These are phyloP conservation scores for Gnathonemus longibarbis DNA, from an alignment of 2,113 vertebrate species.

Conservation along the genomic window DNA sequence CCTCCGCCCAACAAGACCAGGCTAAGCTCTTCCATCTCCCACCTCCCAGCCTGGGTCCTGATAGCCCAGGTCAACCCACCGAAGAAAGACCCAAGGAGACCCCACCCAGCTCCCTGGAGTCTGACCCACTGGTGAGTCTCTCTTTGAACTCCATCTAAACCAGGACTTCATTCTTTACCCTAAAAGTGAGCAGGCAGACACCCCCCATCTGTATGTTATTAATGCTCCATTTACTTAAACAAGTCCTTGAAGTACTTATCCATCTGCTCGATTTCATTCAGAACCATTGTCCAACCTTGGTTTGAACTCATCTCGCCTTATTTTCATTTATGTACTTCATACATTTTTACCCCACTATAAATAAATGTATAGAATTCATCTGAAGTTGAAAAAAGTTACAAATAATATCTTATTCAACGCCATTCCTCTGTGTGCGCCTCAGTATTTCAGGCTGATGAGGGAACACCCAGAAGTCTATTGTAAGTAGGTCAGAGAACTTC, in stretches of 20 bases:
- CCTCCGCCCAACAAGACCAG: conserved; percentile 90
- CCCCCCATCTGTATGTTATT: neutral
- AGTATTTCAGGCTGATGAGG: neutral
- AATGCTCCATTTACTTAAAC: neutral
- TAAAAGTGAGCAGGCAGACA: neutral
- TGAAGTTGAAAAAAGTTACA: neutral
- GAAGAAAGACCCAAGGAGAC: conserved; percentile 85
- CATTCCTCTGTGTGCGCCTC: neutral
- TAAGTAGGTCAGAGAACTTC: neutral
- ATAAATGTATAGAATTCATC: neutral
- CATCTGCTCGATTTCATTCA: neutral
- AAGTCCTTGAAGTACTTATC: neutral
- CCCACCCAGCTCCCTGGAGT: conserved; percentile 82
- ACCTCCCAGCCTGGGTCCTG: conserved; percentile 75
- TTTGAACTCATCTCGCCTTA: neutral
- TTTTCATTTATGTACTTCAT: neutral
- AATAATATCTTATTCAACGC: neutral
- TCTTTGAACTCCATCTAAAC: neutral
- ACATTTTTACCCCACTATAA: neutral
- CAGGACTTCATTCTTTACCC: neutral
- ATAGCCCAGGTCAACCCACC: conserved; percentile 68
- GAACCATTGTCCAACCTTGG: neutral
- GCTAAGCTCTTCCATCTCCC: conserved; percentile 92
- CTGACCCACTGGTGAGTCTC: conserved; percentile 80
- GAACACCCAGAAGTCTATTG: neutral